Conservation (phyloP, 2,888 invertebrate species). For the Orthosia cruda region DNA sequence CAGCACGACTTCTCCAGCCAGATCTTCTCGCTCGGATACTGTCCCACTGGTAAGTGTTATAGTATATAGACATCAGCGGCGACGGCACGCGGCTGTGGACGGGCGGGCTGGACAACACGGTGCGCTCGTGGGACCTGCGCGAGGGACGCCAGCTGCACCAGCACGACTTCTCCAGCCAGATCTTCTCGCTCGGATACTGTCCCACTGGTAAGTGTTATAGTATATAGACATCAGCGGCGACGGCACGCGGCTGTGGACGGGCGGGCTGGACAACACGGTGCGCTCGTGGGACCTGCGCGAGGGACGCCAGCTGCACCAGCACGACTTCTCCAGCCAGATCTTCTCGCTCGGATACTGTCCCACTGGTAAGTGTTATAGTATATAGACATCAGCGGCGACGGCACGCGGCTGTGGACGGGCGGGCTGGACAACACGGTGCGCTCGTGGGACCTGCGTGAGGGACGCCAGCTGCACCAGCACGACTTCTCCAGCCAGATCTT, state of each 20-base stretch:
- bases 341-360: conserved; percentile 98
- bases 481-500: conserved; percentile 98
- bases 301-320: conserved; percentile 98
- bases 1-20: conserved; percentile 99
- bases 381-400: too few species aligned
- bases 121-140: conserved; percentile 98
- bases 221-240: conserved; percentile 98
- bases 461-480: conserved; percentile 98
- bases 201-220: conserved; percentile 93
- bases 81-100: conserved; percentile 98
- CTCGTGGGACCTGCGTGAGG: conserved; percentile 98
- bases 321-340: conserved; percentile 98
- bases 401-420: too few species aligned
- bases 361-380: conserved; percentile 93
- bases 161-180: conserved; percentile 98
- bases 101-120: conserved; percentile 99
- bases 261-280: conserved; percentile 99
- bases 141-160: conserved; percentile 98
- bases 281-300: conserved; percentile 99
- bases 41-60: conserved; percentile 94
- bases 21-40: conserved; percentile 97
- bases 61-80: conserved; percentile 94
- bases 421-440: conserved; percentile 76
- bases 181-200: conserved; percentile 97
- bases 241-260: conserved; percentile 97